These are phyloP conservation scores for Semnopithecus entellus DNA, from an alignment of 2,113 vertebrate genomes.

Conservation along the genomic window DNA sequence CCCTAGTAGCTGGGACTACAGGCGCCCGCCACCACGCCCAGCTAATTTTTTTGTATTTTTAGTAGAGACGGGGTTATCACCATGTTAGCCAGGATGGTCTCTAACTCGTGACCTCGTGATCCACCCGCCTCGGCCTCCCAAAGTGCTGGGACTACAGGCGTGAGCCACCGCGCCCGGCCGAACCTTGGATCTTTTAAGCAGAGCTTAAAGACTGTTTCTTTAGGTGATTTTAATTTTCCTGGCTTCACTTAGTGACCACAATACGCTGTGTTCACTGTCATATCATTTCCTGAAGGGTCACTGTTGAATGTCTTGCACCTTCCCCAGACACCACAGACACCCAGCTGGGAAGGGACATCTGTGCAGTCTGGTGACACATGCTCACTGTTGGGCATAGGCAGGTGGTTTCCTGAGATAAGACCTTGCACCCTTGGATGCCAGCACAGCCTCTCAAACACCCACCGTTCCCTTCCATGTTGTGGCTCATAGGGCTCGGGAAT, in stretches of 20 bases:
- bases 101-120: no score
- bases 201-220: neutral
- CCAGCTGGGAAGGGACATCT: neutral
- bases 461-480: neutral
- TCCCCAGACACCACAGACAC: neutral
- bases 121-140: no score
- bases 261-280: neutral
- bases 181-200: neutral
- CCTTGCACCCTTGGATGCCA: neutral
- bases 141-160: no score
- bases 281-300: neutral
- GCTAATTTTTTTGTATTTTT: no score
- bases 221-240: neutral
- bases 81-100: no score
- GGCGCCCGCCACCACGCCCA: no score
- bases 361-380: neutral
- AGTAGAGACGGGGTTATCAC: no score
- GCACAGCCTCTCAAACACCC: neutral
- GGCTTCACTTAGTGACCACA: neutral
- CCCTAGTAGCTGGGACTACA: no score
- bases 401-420: neutral
- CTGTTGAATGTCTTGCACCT: neutral
- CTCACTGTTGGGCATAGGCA: neutral
- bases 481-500: neutral
- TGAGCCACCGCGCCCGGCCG: accelerated